Evolutionary conservation across 2,888 invertebrate genomes (phyloP).

Genomic region (Coremacera marginata): DNA sequence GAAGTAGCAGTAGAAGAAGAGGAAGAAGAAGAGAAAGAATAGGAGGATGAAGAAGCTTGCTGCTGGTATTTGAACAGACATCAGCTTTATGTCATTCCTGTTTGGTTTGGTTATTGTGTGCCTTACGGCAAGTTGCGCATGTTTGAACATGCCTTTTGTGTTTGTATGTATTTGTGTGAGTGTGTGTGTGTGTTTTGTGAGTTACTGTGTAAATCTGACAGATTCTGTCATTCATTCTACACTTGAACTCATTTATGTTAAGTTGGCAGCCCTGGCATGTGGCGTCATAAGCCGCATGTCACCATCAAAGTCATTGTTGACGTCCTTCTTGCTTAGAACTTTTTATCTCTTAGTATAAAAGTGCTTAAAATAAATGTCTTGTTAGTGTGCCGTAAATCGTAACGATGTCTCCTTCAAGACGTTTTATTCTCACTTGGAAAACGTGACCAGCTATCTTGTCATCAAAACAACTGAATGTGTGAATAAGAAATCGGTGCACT

Average conservation of each 20-base stretch:
- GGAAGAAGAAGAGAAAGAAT: background rate
- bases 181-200: background rate
- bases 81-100: background rate
- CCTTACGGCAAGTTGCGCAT: background rate
- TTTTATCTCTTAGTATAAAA: no score
- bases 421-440: no score
- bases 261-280: constrained; percentile 18
- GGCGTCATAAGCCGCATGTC: constrained; percentile 13
- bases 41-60: background rate
- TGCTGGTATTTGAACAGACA: background rate
- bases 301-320: background rate
- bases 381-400: no score
- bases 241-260: constrained; percentile 20
- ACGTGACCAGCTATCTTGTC: no score
- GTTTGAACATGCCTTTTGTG: constrained; percentile 2
- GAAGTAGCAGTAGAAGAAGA: no score
- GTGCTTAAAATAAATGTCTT: no score
- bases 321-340: background rate
- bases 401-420: no score
- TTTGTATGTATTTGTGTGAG: background rate
- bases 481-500: no score
- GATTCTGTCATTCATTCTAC: constrained; percentile 10
- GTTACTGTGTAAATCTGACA: constrained; percentile 13
- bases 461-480: no score
- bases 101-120: background rate